Percentiles rank a stretch among this genome's conserved stretches.
These are phyloP conservation scores for Chromis chromis DNA, from an alignment of 2,797 vertebrate genomes.

Conservation along the genomic window DNA sequence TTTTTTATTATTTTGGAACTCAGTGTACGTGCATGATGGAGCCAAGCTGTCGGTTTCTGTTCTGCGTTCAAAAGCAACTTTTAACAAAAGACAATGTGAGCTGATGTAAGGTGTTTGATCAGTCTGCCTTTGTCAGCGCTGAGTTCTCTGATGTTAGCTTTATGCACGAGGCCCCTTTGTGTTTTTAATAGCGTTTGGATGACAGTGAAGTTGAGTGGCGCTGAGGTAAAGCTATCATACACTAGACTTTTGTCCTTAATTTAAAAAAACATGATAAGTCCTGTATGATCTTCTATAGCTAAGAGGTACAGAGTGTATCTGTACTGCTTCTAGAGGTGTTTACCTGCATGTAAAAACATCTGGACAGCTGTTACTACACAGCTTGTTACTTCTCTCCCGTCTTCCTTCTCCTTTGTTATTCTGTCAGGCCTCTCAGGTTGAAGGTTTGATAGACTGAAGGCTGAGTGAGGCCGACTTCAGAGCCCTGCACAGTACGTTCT, in stretches of 20 bases:
- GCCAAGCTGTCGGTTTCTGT: background rate
- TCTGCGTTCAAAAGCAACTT: conserved; percentile 6
- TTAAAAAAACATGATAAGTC: too few species aligned
- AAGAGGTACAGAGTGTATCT: background rate
- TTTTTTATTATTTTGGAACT: too few species aligned
- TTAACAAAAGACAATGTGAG: conserved; percentile 4
- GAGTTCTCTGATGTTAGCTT: too few species aligned
- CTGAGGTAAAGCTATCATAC: too few species aligned
- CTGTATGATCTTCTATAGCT: too few species aligned
- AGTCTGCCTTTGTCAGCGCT: too few species aligned
- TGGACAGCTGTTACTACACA: conserved; percentile 4
- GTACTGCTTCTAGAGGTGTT: background rate
- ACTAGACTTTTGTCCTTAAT: too few species aligned
- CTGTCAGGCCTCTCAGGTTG: background rate
- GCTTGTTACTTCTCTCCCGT: background rate
- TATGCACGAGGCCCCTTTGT: too few species aligned
- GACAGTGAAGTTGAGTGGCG: too few species aligned
- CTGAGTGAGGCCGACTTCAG: background rate
- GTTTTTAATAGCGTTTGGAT: too few species aligned
- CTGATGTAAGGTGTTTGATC: background rate
- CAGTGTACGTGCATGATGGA: background rate
- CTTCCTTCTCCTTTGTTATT: background rate
- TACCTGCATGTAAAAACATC: background rate
- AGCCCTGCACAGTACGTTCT: conserved; percentile 3
- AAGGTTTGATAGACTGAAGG: conserved; percentile 15